Evolutionary conservation across 2,888 invertebrate genomes (phyloP).

Genomic region (Acleris holmiana): DNA sequence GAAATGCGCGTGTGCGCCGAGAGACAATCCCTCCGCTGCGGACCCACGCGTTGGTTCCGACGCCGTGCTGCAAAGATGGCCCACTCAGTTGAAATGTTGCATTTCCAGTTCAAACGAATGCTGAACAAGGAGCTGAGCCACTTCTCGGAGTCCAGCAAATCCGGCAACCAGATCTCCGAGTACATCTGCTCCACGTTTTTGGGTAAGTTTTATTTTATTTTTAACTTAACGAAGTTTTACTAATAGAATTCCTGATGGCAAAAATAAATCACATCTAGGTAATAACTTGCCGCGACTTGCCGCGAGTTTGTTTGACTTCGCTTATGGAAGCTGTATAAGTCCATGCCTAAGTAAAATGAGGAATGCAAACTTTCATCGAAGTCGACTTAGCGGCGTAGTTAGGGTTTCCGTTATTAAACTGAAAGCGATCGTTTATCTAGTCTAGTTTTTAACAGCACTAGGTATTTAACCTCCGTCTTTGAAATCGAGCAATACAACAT

Average conservation of each 20-base stretch:
- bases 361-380: constrained; percentile 19
- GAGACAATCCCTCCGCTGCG: constrained; percentile 69
- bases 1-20: constrained; percentile 80
- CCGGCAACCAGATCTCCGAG: constrained; percentile 99
- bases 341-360: constrained; percentile 16
- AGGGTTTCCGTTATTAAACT: constrained; percentile 2
- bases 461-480: too few species aligned
- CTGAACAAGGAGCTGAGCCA: constrained; percentile 99
- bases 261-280: constrained; percentile 3
- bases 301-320: constrained; percentile 5
- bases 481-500: too few species aligned
- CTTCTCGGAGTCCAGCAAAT: constrained; percentile 99
- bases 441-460: too few species aligned
- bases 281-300: constrained; percentile 3
- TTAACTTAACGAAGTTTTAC: constrained; percentile 6
- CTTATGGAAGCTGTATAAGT: constrained; percentile 16
- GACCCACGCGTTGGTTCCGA: constrained; percentile 69
- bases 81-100: constrained; percentile 76
- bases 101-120: constrained; percentile 98
- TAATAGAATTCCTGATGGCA: neutral
- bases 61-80: constrained; percentile 70
- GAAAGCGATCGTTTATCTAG: neutral
- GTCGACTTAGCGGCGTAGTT: constrained; percentile 4
- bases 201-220: constrained; percentile 87
- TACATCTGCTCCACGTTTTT: constrained; percentile 99